These are phyloP conservation scores for Columbina picui DNA, from an alignment of 2,113 vertebrate species.

Conservation along the genomic window DNA sequence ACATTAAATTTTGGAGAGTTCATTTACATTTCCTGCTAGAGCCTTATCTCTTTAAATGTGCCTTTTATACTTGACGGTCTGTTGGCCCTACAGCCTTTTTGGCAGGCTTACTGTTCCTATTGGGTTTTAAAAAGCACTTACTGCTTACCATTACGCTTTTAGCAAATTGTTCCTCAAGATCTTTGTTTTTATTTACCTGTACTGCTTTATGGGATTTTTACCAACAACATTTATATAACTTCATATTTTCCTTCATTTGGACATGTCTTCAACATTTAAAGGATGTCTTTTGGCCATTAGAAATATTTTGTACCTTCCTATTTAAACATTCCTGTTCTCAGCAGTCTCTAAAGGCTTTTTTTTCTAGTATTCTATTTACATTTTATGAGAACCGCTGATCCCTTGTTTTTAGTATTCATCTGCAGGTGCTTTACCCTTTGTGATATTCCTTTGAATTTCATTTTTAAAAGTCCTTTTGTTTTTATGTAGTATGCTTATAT, in stretches of 20 bases:
- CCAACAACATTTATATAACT: not conserved
- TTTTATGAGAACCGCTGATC: not conserved
- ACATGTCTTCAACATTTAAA: not conserved
- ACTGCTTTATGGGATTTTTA: not conserved
- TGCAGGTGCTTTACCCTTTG: not conserved
- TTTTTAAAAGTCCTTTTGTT: not conserved
- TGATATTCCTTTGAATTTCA: not conserved
- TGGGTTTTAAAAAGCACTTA: not conserved
- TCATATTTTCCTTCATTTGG: not conserved
- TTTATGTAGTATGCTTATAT: not conserved
- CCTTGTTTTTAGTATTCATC: not conserved
- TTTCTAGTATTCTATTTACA: not conserved
- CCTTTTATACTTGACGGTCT: not conserved
- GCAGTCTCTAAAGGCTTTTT: not conserved
- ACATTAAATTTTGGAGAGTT: not conserved
- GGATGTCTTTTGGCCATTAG: not conserved
- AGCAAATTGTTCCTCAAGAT: not conserved
- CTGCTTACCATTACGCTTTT: not conserved
- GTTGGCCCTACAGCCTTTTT: not conserved
- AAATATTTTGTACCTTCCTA: not conserved
- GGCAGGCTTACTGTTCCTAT: not conserved
- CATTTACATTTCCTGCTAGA: not conserved
- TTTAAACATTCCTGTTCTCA: not conserved
- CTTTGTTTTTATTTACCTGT: not conserved
- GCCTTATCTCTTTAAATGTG: not conserved